Evolutionary conservation across 2,888 invertebrate genomes (phyloP).

Genomic region (Osedax fenrisi): DNA sequence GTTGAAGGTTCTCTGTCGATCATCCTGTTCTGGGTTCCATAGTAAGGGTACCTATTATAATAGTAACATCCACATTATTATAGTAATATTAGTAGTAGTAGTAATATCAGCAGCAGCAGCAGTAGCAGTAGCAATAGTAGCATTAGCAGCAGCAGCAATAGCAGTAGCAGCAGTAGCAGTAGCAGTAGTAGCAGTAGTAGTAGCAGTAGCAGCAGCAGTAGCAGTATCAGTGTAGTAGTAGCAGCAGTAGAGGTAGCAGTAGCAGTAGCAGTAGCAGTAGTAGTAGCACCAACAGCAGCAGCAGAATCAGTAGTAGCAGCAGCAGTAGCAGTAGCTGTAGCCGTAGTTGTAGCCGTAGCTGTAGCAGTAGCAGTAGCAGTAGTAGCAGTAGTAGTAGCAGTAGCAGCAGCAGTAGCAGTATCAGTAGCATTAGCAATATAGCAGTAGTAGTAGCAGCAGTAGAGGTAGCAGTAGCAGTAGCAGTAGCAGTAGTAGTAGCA

Average conservation of each 20-base stretch:
- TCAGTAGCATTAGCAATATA: not conserved
- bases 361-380: not conserved
- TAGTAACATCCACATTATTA: too few species aligned
- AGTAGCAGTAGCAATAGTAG: not conserved
- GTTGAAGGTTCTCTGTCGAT: slow-evolving; percentile 51
- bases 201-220: not conserved
- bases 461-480: not conserved
- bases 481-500: not conserved
- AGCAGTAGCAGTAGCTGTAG: not conserved
- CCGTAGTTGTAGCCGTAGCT: not conserved
- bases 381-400: not conserved
- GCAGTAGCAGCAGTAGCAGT: not conserved
- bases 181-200: not conserved
- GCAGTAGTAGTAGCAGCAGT: not conserved
- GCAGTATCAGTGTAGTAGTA: not conserved
- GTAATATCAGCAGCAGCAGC: not conserved
- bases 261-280: not conserved
- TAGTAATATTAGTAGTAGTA: not conserved
- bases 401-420: not conserved
- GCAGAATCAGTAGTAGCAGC: not conserved
- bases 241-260: not conserved
- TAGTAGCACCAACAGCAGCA: not conserved
- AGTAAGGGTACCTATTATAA: not conserved
- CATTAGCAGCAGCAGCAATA: not conserved
- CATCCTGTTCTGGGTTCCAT: not conserved